These are phyloP conservation scores for Prunella fulvescens DNA, from an alignment of 2,113 vertebrate species.

Conservation along the genomic window DNA sequence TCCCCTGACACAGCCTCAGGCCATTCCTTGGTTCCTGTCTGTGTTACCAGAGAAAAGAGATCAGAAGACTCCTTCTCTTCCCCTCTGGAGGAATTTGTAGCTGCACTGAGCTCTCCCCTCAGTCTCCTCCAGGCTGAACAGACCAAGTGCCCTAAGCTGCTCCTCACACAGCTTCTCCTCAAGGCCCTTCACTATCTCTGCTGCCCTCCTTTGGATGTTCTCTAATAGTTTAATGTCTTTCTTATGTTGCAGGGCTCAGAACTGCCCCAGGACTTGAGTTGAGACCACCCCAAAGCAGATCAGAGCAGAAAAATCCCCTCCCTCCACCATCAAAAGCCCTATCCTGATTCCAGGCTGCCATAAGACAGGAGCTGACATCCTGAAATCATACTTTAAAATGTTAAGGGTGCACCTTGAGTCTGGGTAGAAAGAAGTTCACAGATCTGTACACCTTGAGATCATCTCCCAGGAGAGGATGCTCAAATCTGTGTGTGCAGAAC, in stretches of 20 bases:
- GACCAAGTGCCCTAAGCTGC: background rate
- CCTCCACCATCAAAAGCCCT: background rate
- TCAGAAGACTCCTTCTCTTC: background rate
- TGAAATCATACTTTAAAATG: background rate
- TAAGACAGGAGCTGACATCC: background rate
- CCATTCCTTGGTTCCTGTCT: background rate
- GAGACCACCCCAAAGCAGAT: background rate
- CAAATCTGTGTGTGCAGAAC: fast-evolving
- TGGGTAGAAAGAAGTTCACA: background rate
- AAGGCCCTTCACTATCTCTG: background rate
- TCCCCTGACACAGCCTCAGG: background rate
- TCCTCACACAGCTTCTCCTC: background rate
- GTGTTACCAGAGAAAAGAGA: background rate
- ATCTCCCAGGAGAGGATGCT: background rate
- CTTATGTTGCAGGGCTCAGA: background rate
- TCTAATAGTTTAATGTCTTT: background rate
- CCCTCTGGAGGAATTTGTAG: background rate
- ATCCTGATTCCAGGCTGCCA: background rate
- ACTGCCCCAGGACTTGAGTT: background rate
- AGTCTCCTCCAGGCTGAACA: background rate
- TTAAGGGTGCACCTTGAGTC: background rate
- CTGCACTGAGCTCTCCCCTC: background rate
- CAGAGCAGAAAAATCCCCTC: background rate
- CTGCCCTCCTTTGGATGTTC: background rate
- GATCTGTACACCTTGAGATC: background rate